These are phyloP conservation scores for Fragum fragum DNA, from an alignment of 2,888 invertebrate genomes.

Conservation along the genomic window DNA sequence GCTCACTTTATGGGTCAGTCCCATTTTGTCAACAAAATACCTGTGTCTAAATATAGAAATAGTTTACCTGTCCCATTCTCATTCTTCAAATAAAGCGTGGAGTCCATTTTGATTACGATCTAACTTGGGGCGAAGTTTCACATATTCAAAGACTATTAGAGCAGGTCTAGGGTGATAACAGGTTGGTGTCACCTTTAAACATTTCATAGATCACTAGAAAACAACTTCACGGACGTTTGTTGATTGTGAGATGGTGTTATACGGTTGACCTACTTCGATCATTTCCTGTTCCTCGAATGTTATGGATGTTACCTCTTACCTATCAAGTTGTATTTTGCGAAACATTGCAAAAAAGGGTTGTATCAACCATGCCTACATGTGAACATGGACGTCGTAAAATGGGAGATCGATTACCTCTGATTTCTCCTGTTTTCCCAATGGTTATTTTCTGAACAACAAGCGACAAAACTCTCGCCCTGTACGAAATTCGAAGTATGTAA, in stretches of 20 bases:
- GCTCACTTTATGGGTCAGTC: neutral
- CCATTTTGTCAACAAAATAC: slow-evolving; percentile 20
- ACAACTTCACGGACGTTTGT: too few relatives aligned
- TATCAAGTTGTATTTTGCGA: too few relatives aligned
- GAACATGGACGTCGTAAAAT: too few relatives aligned
- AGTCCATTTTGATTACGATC: slow-evolving; percentile 16
- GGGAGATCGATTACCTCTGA: too few relatives aligned
- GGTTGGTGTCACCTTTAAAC: neutral
- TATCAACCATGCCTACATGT: too few relatives aligned
- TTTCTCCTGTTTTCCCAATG: too few relatives aligned
- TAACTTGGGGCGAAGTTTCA: neutral
- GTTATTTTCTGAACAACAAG: too few relatives aligned
- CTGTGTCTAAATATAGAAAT: slow-evolving; percentile 26
- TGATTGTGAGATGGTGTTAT: neutral
- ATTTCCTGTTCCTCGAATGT: slow-evolving; percentile 1
- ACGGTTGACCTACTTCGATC: neutral
- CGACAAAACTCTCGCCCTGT: too few relatives aligned
- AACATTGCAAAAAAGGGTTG: too few relatives aligned
- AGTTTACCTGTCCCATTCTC: slow-evolving; percentile 17
- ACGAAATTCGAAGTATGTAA: too few relatives aligned
- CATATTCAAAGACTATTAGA: neutral
- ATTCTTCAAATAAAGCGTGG: slow-evolving; percentile 7
- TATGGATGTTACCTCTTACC: too few relatives aligned
- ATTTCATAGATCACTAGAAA: too few relatives aligned
- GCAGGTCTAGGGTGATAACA: neutral